Evolutionary conservation across 2,113 vertebrate genomes (phyloP), one percentile per base, ranked within the genome.

Genomic region (Poeciliopsis retropinna): DNA sequence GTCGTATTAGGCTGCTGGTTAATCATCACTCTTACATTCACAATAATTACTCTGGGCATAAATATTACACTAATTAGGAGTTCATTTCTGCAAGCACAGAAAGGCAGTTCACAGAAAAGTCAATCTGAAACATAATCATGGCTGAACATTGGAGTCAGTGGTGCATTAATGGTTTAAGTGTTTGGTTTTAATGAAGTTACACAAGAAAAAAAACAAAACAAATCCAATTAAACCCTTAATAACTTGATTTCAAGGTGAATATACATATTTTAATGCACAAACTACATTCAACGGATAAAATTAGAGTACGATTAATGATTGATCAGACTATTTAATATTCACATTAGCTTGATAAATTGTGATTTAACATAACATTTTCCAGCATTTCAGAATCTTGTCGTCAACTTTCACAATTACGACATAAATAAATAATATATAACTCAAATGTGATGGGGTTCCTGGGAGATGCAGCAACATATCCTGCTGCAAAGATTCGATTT

Each of bases 401-500:
- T 57, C 51, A 57, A 10, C 25, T n/a, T 25, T 57, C 25, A 57
- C 25, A 57, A 9, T 25, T 54, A 25, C 22, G 10, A 37, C 34
- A 12, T 12, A 37, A 37, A 37, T 37, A 37, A 37, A 37, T 37
- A 62, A 37, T 73, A 85, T 74, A 80, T 65, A 57, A 74, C 62
- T 29, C 65, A 31, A 71, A 70, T 67, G 75, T 67, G 31, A 76
- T 28, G 0, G 0, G 72, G 47, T 80, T 57, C 72, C 32, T 25
- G 32, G 72, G 61, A 70, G 61, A 47, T 76, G n/a, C 77, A 15
- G 51, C 27, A 47, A 64, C 64, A 80, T 72, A 79, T 66, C 82
- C 80, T 32, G 68, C 72, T 72, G 51, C 47, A 82, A 67, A 79
- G 82, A 68, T 68, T 11, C n/a, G 34, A 44, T 72, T 76, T 64